Evolutionary conservation across 1,140 invertebrate species (phyloP).

Genomic region (Drosophila novamexicana): DNA sequence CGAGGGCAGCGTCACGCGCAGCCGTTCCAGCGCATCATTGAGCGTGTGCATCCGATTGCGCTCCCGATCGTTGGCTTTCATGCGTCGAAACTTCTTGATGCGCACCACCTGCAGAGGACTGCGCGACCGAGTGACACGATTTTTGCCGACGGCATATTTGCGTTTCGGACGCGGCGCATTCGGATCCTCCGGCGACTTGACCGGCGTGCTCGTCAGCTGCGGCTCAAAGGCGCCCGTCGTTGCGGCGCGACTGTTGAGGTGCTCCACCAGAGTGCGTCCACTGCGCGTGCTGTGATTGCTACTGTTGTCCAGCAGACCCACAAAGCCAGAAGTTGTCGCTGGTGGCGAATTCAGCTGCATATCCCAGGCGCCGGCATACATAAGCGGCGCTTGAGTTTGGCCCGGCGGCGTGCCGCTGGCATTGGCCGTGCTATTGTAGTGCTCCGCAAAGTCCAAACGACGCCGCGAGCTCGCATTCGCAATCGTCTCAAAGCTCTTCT

Average conservation of each 20-base stretch:
- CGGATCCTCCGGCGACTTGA: slow-evolving; percentile 73
- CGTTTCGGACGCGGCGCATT: slow-evolving; percentile 85
- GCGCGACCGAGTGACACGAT: slow-evolving; percentile 87
- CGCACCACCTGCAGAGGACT: slow-evolving; percentile 90
- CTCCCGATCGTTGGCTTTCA: slow-evolving; percentile 98
- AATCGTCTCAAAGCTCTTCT: slow-evolving; percentile 86
- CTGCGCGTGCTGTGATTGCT: slow-evolving; percentile 79
- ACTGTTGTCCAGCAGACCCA: slow-evolving; percentile 71
- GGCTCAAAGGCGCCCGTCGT: slow-evolving; percentile 58
- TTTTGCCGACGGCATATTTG: slow-evolving; percentile 88
- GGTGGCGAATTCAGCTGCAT: slow-evolving; percentile 55
- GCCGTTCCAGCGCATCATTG: slow-evolving; percentile 95
- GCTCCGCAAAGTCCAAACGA: slow-evolving; percentile 66
- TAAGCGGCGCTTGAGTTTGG: slow-evolving; percentile 12
- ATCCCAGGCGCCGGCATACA: slow-evolving; percentile 56
- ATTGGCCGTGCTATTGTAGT: slow-evolving; percentile 41
- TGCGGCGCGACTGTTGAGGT: slow-evolving; percentile 69
- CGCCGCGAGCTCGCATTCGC: slow-evolving; percentile 60
- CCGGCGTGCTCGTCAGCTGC: slow-evolving; percentile 74
- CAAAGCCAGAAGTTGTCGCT: slow-evolving; percentile 45
- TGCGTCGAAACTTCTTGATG: slow-evolving; percentile 92
- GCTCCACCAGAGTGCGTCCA: slow-evolving; percentile 74
- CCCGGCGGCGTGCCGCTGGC: slow-evolving; percentile 17
- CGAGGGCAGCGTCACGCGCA: slow-evolving; percentile 93
- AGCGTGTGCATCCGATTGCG: slow-evolving; percentile 98